Base-by-base conservation (phyloP, 2,797 vertebrate genomes). In the Molossus molossus region DNA sequence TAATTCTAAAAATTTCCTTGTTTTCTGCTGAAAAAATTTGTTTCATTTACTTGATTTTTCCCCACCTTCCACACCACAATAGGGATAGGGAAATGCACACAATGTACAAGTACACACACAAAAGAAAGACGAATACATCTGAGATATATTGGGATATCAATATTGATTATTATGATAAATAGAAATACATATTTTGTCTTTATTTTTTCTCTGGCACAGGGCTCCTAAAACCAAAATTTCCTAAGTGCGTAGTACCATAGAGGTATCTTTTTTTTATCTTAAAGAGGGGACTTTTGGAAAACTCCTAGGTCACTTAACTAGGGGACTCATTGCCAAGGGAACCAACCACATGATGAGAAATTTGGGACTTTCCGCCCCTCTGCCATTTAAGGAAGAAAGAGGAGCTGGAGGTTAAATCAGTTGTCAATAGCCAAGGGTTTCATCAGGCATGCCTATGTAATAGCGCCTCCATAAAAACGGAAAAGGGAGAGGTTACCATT, bases 91-190 rank as follows among this genome's bases (percentile, higher is more conserved):
- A 60, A 55, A 18, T 33, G n/a, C 18, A 79, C 0, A 40, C 3
- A 18, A 1, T 21, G 0, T 15, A 45, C 5, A 64, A 75, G 29
- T 64, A 33, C 11, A 33, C 11, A 55, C 40, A 45, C 23, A 84
- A 86, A 95, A 94, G 83, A 70, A 33, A 80, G 37, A 95, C 27
- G 86, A 93, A 90, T 18, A 29, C 5, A 81, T 53, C 53, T 64
- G 58, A 20, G 27, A 48, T 62, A 82, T 64, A n/a, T 11, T 21
- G 25, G 64, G 58, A 64, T 64, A 48, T 58, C 3, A 7, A 58
- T 80, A 60, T 29, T 64, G 40, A 48, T 29, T 29, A 64, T 1
- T 13, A 58, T 64, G 58, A 45, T 18, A 64, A 64, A 20, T 20
- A 82, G 25, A 82, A 12, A 64, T 62, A 13, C 15, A 45, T 20